Percentiles rank a stretch among this genome's conserved stretches.
phyloP scores from a whole-genome alignment of 2,888 invertebrate genomes.

The Apodemia duryi region DNA sequence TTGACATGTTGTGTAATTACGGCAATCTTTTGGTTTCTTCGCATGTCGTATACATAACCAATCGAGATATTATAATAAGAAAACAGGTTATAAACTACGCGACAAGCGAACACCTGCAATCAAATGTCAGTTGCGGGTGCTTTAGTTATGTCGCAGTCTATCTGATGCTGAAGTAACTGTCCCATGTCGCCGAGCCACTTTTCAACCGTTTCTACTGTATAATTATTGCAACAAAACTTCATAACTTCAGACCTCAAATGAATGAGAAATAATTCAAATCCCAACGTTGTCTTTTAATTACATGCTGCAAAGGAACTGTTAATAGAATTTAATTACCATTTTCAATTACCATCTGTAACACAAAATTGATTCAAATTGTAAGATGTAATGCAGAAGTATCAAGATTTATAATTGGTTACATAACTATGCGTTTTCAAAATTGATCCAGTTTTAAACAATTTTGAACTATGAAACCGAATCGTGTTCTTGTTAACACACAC shows the following conservation, averaged over 20 bases:
- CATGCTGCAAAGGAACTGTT: slow-evolving; percentile 58
- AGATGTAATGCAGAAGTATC: slow-evolving; percentile 29
- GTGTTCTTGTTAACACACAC: too few relatives aligned
- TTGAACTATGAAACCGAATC: too few relatives aligned
- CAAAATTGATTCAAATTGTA: slow-evolving; percentile 25
- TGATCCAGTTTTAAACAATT: too few relatives aligned
- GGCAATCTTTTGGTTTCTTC: slow-evolving; percentile 45
- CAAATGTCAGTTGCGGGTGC: slow-evolving; percentile 56
- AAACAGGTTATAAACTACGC: slow-evolving; percentile 50
- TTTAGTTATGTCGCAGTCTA: slow-evolving; percentile 58
- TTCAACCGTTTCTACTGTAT: slow-evolving; percentile 45
- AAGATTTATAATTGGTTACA: too few relatives aligned
- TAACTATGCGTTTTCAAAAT: too few relatives aligned
- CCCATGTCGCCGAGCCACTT: slow-evolving; percentile 37
- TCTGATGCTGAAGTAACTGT: slow-evolving; percentile 41
- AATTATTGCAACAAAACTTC: slow-evolving; percentile 68
- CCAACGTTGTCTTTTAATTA: slow-evolving; percentile 64
- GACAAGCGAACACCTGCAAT: slow-evolving; percentile 48
- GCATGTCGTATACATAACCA: slow-evolving; percentile 30
- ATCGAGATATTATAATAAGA: slow-evolving; percentile 36
- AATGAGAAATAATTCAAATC: slow-evolving; percentile 68
- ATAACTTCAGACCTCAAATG: slow-evolving; percentile 58
- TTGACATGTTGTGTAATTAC: slow-evolving; percentile 64
- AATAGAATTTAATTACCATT: slow-evolving; percentile 72
- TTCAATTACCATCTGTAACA: slow-evolving; percentile 35